Conservation (phyloP, 1,140 invertebrate genomes). For the Drosophila sturtevanti region DNA sequence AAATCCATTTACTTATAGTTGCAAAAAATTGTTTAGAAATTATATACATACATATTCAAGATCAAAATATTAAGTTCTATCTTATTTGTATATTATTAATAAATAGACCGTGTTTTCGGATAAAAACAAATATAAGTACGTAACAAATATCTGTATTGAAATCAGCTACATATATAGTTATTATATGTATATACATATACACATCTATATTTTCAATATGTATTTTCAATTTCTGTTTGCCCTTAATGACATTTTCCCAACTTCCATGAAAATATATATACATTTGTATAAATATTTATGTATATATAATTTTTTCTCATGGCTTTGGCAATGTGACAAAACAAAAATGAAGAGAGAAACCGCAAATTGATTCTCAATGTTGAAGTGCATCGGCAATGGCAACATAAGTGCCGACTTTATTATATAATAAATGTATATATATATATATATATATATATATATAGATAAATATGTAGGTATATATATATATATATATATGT, state of each 20-base stretch:
- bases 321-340: slow-evolving; percentile 66
- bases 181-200: background rate
- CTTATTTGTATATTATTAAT: too few relatives aligned
- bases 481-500: background rate
- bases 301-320: slow-evolving; percentile 20
- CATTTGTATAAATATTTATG: background rate
- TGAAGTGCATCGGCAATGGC: slow-evolving; percentile 30
- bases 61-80: too few relatives aligned
- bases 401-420: slow-evolving; percentile 40
- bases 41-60: too few relatives aligned
- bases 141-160: too few relatives aligned
- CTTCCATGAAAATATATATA: background rate
- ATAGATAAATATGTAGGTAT: background rate
- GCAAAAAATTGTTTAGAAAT: too few relatives aligned
- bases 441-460: background rate
- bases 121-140: too few relatives aligned
- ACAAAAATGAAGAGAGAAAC: slow-evolving; percentile 30
- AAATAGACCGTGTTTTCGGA: too few relatives aligned
- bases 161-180: too few relatives aligned
- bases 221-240: background rate
- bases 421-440: slow-evolving; percentile 49
- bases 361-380: slow-evolving; percentile 76
- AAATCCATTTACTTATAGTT: too few relatives aligned
- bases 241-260: slow-evolving; percentile 3
- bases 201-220: background rate